Percentiles rank a stretch among this genome's conserved stretches.
Evolutionary conservation across 2,888 invertebrate genomes (phyloP).

Genomic region (Ophraella communa): DNA sequence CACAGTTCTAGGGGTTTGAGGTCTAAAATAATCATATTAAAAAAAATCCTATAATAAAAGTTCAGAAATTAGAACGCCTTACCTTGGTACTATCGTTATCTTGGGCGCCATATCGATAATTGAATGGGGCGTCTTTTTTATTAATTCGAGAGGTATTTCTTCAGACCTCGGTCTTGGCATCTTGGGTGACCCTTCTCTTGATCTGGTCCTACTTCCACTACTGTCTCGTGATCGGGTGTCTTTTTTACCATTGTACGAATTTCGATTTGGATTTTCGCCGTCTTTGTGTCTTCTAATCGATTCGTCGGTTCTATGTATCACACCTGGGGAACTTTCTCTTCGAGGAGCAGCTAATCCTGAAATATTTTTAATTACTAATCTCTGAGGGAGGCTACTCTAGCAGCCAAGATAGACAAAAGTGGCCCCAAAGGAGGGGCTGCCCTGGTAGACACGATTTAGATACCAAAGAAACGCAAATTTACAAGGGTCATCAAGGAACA

Average conservation of each 20-base stretch:
- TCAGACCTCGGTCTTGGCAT: slow-evolving; percentile 77
- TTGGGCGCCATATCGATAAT: slow-evolving; percentile 59
- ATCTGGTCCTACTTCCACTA: slow-evolving; percentile 57
- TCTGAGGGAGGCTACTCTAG: too few relatives aligned
- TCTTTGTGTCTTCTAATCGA: slow-evolving; percentile 43
- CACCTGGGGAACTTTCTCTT: slow-evolving; percentile 56
- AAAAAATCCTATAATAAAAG: not conserved
- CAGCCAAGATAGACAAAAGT: too few relatives aligned
- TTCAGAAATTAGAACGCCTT: not conserved
- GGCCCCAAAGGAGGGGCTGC: too few relatives aligned
- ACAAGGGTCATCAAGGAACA: too few relatives aligned
- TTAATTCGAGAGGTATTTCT: slow-evolving; percentile 83
- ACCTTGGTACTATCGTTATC: slow-evolving; percentile 58
- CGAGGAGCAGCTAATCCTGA: slow-evolving; percentile 58
- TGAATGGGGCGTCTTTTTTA: slow-evolving; percentile 66
- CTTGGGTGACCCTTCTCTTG: slow-evolving; percentile 75
- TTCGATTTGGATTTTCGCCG: slow-evolving; percentile 50
- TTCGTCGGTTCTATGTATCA: slow-evolving; percentile 55
- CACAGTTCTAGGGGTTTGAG: slow-evolving; percentile 57
- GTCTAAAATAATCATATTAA: slow-evolving; percentile 36
- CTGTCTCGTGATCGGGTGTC: slow-evolving; percentile 42
- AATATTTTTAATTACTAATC: not conserved
- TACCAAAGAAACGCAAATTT: too few relatives aligned
- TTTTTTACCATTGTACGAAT: slow-evolving; percentile 40
- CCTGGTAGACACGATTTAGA: too few relatives aligned